phyloP scores from a whole-genome alignment of 2,888 invertebrate species.

The Drosophila subquinaria region DNA sequence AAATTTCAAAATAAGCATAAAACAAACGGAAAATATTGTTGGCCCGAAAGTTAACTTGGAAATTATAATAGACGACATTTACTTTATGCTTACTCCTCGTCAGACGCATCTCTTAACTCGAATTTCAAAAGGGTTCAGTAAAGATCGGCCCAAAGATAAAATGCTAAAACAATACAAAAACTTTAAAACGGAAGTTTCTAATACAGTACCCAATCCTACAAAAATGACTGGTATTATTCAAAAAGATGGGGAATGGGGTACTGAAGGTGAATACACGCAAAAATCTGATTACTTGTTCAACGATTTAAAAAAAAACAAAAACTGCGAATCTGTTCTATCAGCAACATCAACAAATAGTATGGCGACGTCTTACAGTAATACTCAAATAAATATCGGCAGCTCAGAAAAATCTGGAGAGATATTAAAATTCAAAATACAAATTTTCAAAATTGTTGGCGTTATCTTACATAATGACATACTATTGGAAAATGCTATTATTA shows the following conservation, averaged over 20 bases:
- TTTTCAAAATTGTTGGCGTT: constrained; percentile 91
- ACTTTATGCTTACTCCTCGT: constrained; percentile 92
- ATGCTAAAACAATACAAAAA: constrained; percentile 30
- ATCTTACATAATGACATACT: constrained; percentile 94
- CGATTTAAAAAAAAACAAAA: constrained; percentile 24
- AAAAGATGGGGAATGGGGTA: constrained; percentile 48
- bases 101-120: constrained; percentile 92
- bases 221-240: constrained; percentile 72
- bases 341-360: constrained; percentile 79
- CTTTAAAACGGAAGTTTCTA: constrained; percentile 23
- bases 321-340: constrained; percentile 30
- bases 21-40: constrained; percentile 91
- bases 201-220: constrained; percentile 35
- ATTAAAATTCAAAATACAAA: constrained; percentile 86
- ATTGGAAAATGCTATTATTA: constrained; percentile 86
- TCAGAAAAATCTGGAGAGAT: constrained; percentile 84
- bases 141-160: constrained; percentile 53
- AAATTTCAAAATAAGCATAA: constrained; percentile 91
- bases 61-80: constrained; percentile 91
- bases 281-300: constrained; percentile 12
- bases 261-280: constrained; percentile 15
- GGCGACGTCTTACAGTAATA: constrained; percentile 71
- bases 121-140: constrained; percentile 79
- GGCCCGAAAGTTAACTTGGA: constrained; percentile 95
- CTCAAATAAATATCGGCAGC: constrained; percentile 73